phyloP scores from a whole-genome alignment of 2,797 vertebrate species.

The Poecilia picta region DNA sequence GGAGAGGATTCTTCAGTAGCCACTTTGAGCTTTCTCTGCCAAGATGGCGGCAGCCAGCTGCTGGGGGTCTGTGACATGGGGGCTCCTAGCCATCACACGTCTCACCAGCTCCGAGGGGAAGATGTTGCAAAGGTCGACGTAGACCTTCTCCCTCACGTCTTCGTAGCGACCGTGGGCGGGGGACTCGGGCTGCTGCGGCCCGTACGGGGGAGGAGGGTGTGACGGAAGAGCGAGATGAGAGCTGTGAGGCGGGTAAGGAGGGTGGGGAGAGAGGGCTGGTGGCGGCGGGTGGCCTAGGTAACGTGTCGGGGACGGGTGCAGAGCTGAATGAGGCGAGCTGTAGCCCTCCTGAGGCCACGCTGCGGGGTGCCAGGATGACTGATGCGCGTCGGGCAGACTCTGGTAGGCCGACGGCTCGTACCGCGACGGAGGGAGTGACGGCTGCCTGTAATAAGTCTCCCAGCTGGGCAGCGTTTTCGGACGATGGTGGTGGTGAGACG shows the following conservation, averaged over 20 bases:
- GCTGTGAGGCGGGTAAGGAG: slow-evolving; percentile 45
- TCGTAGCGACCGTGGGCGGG: slow-evolving; percentile 76
- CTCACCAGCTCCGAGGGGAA: slow-evolving; percentile 93
- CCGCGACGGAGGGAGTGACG: slow-evolving; percentile 81
- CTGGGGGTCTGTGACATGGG: slow-evolving; percentile 92
- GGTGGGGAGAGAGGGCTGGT: slow-evolving; percentile 52
- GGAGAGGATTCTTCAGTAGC: slow-evolving; percentile 80
- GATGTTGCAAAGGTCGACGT: slow-evolving; percentile 95
- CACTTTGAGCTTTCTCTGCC: slow-evolving; percentile 90
- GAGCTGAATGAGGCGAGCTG: slow-evolving; percentile 63
- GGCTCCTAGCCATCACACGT: slow-evolving; percentile 93
- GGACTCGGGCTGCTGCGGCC: slow-evolving; percentile 77
- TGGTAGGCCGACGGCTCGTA: slow-evolving; percentile 90
- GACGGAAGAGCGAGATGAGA: slow-evolving; percentile 44
- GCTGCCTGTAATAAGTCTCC: slow-evolving; percentile 89
- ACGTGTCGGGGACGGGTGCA: slow-evolving; percentile 61
- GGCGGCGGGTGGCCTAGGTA: slow-evolving; percentile 62
- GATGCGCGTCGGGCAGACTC: slow-evolving; percentile 88
- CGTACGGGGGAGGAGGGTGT: slow-evolving; percentile 50
- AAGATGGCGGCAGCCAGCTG: slow-evolving; percentile 95
- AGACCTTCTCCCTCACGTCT: slow-evolving; percentile 90
- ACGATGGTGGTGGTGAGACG: slow-evolving; percentile 80
- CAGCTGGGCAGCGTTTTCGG: slow-evolving; percentile 85
- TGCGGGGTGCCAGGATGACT: slow-evolving; percentile 86
- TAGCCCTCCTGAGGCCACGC: slow-evolving; percentile 73